These are phyloP conservation scores for Neosalanx taihuensis DNA, from an alignment of 2,797 vertebrate species.

Conservation along the genomic window DNA sequence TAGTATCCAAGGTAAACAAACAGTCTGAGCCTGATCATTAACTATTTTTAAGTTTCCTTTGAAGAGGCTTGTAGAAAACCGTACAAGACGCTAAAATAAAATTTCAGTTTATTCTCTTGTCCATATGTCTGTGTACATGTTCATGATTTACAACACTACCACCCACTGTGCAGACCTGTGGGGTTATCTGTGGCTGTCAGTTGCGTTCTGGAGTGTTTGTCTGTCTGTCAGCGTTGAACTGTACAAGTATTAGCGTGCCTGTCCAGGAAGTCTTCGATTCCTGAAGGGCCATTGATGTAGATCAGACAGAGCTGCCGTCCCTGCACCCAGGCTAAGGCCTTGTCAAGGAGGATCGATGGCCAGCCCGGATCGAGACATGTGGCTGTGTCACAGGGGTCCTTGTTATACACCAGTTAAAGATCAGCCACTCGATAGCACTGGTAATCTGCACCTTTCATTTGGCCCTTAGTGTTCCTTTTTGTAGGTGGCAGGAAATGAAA, in stretches of 20 bases:
- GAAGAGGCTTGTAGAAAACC: neutral
- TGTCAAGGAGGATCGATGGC: conserved; percentile 42
- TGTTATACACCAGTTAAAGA: conserved; percentile 33
- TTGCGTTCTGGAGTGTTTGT: neutral
- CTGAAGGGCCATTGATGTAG: neutral
- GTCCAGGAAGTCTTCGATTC: conserved; percentile 18
- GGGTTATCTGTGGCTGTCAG: neutral
- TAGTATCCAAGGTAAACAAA: too few relatives aligned
- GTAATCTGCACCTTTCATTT: conserved; percentile 28
- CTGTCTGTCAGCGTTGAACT: neutral
- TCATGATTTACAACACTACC: neutral
- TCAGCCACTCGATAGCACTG: conserved; percentile 36
- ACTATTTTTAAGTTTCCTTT: neutral
- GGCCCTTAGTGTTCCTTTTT: conserved; percentile 37
- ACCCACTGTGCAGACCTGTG: neutral
- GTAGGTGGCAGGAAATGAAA: neutral
- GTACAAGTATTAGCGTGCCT: neutral
- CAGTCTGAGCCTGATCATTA: neutral
- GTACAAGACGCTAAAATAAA: neutral
- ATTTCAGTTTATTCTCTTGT: neutral
- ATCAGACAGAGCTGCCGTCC: conserved; percentile 21
- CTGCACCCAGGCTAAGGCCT: conserved; percentile 22
- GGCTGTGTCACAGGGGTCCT: conserved; percentile 28
- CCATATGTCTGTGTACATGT: neutral
- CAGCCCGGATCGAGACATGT: conserved; percentile 30